Evolutionary conservation across 2,888 invertebrate genomes (phyloP), one percentile per base, ranked within the genome.

Genomic region (Punctoribates punctum): DNA sequence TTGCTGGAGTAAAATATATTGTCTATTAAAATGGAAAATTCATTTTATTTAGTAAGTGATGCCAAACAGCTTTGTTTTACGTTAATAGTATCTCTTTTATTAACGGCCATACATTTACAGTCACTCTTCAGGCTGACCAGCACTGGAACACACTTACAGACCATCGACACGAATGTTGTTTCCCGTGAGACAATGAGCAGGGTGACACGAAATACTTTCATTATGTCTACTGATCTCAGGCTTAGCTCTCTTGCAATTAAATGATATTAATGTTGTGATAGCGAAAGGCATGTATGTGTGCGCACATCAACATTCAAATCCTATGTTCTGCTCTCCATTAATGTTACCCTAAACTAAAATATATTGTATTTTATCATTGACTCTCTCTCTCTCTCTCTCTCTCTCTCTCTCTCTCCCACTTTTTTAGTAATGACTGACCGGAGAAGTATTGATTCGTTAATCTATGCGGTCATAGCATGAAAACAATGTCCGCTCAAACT

Each of bases 171-270:
- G 65, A 65, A 65, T 65, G 65, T 29, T 29, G 29, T 5, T 65
- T 65, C 65, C 65, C 65, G 65, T 65, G 65, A 65, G 65, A 65
- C 65, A 65, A 65, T 65, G 65, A 65, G 34, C 65, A 65, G 65
- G 65, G 65, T 29, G 29, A 65, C 65, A 65, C 65, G 65, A 20
- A 65, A 65, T 65, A 65, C 15, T 65, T 65, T 65, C 65, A 65
- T 65, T 65, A 65, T 65, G 34, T 20, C 6, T 11, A 60, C 65
- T 65, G 27, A 65, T 13, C 29, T 29, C 2, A 8, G 23, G 20
- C 60, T 60, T 9, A 65, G 65, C 34, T 65, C 65, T 15, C 6
- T 65, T 29, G 34, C 65, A 65, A 65, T 65, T 65, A 65, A 65
- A 65, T 65, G 65, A 65, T 65, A 65, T 65, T 65, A 65, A 65